These are phyloP conservation scores for Notodonta dromedarius DNA, from an alignment of 2,888 invertebrate species.

Conservation along the genomic window DNA sequence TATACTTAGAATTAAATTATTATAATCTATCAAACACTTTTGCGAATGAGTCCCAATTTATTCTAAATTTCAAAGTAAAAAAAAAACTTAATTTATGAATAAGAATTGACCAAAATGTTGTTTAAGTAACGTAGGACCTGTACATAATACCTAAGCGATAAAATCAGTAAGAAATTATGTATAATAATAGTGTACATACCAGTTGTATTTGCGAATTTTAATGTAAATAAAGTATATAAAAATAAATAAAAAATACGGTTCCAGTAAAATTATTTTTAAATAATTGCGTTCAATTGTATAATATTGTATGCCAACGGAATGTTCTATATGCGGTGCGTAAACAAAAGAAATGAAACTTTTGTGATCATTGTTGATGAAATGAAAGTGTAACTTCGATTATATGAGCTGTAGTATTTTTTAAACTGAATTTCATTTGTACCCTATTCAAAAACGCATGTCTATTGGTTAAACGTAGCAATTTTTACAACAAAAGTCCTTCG, in stretches of 20 bases:
- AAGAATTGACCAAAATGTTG: constrained; percentile 82
- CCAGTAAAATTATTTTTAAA: constrained; percentile 74
- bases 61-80: constrained; percentile 51
- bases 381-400: constrained; percentile 83
- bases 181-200: constrained; percentile 68
- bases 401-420: constrained; percentile 83
- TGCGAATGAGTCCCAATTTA: constrained; percentile 47
- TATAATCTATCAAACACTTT: constrained; percentile 43
- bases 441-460: background rate
- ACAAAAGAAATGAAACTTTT: constrained; percentile 72
- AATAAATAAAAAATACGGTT: constrained; percentile 61
- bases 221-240: constrained; percentile 64
- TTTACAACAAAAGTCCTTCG: no score
- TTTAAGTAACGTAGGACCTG: constrained; percentile 68
- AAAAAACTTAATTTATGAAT: constrained; percentile 59
- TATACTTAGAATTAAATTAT: constrained; percentile 19
- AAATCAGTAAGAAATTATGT: constrained; percentile 64
- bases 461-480: no score
- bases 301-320: constrained; percentile 73
- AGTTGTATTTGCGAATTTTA: constrained; percentile 79
- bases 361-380: constrained; percentile 82
- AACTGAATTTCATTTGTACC: constrained; percentile 11
- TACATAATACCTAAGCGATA: constrained; percentile 60
- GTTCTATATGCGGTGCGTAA: constrained; percentile 80
- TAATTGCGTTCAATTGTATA: constrained; percentile 65